These are phyloP conservation scores for Diloba caeruleocephala DNA, from an alignment of 2,888 invertebrate genomes.

Conservation along the genomic window DNA sequence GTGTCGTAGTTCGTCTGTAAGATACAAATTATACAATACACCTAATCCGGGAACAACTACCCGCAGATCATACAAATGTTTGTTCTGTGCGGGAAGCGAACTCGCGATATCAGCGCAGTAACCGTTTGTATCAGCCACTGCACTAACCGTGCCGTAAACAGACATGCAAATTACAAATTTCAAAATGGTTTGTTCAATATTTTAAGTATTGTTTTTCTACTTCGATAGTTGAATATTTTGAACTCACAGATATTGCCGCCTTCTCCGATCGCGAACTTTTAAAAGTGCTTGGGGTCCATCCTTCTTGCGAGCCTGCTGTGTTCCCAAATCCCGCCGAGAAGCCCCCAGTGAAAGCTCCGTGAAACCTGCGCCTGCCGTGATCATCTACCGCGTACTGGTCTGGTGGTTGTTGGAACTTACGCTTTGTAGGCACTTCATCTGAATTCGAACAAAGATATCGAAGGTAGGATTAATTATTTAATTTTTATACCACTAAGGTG, in stretches of 20 bases:
- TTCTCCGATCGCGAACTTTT: slow-evolving; percentile 95
- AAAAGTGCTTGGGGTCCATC: slow-evolving; percentile 97
- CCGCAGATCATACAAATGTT: too few relatives aligned
- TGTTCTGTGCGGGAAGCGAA: too few relatives aligned
- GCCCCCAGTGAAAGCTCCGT: slow-evolving; percentile 99
- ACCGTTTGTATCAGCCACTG: too few relatives aligned
- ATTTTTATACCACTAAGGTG: too few relatives aligned
- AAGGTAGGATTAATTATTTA: neutral
- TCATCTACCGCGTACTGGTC: slow-evolving; percentile 97
- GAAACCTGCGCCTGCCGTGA: slow-evolving; percentile 97
- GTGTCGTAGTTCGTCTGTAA: too few relatives aligned
- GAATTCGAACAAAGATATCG: slow-evolving; percentile 38
- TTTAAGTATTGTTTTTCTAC: too few relatives aligned
- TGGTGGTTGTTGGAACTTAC: slow-evolving; percentile 91
- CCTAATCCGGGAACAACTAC: too few relatives aligned
- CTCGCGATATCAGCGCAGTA: too few relatives aligned
- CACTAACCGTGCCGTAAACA: too few relatives aligned
- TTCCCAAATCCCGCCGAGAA: slow-evolving; percentile 99
- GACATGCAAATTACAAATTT: too few relatives aligned
- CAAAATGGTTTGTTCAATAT: too few relatives aligned
- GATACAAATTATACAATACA: too few relatives aligned
- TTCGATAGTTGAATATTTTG: neutral
- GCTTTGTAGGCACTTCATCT: slow-evolving; percentile 95
- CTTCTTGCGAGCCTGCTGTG: slow-evolving; percentile 98
- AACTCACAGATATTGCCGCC: slow-evolving; percentile 72